phyloP scores from a whole-genome alignment of 92 coral and sea anemone genomes.

The Hydrozoanthus gracilis region DNA sequence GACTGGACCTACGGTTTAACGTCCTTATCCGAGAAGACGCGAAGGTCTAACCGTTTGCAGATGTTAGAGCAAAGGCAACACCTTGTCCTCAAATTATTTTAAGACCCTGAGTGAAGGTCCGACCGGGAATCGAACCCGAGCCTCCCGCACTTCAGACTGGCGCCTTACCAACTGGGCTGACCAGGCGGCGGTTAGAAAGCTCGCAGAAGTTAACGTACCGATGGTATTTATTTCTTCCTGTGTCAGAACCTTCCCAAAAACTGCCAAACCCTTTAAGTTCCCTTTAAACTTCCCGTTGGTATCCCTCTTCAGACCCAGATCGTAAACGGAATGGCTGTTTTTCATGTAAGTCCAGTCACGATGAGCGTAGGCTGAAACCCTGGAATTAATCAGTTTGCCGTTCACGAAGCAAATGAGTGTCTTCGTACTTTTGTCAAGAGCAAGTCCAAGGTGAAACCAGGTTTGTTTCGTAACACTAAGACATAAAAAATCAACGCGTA shows the following conservation, averaged over 20 bases:
- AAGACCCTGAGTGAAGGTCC: too few species aligned
- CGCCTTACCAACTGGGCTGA: too few species aligned
- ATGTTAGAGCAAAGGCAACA: too few species aligned
- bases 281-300: neutral
- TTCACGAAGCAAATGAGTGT: neutral
- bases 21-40: too few species aligned
- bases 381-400: neutral
- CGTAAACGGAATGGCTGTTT: conserved; percentile 30
- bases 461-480: conserved; percentile 10
- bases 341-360: neutral
- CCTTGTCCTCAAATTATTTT: too few species aligned
- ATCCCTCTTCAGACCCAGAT: conserved; percentile 29
- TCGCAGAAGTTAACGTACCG: neutral
- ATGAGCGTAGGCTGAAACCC: neutral
- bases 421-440: neutral
- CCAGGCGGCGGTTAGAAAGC: too few species aligned
- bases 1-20: too few species aligned
- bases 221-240: neutral
- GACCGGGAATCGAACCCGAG: too few species aligned
- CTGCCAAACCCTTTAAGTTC: conserved; percentile 14
- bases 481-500: neutral
- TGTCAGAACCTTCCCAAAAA: conserved; percentile 9
- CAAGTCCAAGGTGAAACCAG: conserved; percentile 11
- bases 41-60: too few species aligned
- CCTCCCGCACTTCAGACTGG: too few species aligned